phyloP scores from a whole-genome alignment of 1,140 invertebrate species.

The Drosophila bocki region DNA sequence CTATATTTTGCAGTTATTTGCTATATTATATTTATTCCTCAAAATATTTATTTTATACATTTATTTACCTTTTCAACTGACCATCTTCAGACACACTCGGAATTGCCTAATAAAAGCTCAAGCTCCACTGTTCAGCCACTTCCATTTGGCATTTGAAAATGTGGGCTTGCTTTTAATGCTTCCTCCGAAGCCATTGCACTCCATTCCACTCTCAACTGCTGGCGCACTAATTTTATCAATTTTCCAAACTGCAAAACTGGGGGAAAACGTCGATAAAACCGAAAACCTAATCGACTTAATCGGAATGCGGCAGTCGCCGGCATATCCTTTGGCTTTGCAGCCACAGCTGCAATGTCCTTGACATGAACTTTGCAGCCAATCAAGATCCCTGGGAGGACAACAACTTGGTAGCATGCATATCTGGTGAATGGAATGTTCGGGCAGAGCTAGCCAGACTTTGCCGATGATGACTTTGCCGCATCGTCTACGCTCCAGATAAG shows the following conservation, averaged over 20 bases:
- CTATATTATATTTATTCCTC: no score
- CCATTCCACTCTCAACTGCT: conserved; percentile 26
- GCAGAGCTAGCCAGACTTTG: conserved; percentile 11
- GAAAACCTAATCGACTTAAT: conserved; percentile 63
- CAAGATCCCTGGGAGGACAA: conserved; percentile 17
- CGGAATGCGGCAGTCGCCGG: conserved; percentile 47
- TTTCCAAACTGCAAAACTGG: conserved; percentile 45
- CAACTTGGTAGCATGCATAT: conserved; percentile 17
- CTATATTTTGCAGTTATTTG: no score
- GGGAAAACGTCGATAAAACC: conserved; percentile 51
- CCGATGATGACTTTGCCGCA: conserved; percentile 67
- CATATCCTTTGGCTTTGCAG: conserved; percentile 20
- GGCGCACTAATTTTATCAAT: conserved; percentile 70
- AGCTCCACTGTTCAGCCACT: conserved; percentile 22
- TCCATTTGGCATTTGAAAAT: conserved; percentile 12
- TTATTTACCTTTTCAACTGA: neutral
- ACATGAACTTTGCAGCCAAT: conserved; percentile 54
- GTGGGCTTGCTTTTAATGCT: conserved; percentile 30
- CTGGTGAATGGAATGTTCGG: conserved; percentile 30
- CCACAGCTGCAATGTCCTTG: conserved; percentile 68
- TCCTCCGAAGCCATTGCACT: conserved; percentile 8
- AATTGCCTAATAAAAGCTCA: neutral
- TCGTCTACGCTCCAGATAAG: conserved; percentile 59
- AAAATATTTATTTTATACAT: neutral
- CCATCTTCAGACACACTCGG: neutral